phyloP scores from a whole-genome alignment of 2,888 invertebrate genomes.

The Dendrolimus pini region DNA sequence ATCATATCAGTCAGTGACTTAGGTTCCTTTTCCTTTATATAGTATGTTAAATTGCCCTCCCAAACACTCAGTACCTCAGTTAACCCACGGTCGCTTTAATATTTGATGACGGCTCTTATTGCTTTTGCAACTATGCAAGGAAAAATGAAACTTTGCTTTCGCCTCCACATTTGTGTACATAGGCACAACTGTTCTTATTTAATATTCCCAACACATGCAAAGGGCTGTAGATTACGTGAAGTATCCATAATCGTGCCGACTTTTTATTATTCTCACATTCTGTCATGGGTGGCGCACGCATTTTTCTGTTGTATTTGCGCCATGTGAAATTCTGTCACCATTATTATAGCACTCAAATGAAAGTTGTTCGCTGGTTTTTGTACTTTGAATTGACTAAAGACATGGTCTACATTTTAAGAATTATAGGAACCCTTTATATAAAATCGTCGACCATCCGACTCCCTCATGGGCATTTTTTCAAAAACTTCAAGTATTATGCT shows the following conservation, averaged over 20 bases:
- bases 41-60: conserved; percentile 20
- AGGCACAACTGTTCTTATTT: conserved; percentile 11
- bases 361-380: too few species aligned
- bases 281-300: neutral
- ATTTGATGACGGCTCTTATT: conserved; percentile 32
- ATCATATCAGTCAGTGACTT: too few species aligned
- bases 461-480: too few species aligned
- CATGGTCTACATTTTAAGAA: too few species aligned
- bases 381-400: too few species aligned
- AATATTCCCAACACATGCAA: conserved; percentile 1
- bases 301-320: neutral
- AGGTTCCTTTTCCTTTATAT: conserved; percentile 6
- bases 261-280: neutral
- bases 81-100: conserved; percentile 23
- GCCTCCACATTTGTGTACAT: conserved; percentile 15
- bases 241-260: neutral
- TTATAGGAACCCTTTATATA: too few species aligned
- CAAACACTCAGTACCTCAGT: conserved; percentile 17
- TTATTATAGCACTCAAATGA: neutral
- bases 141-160: conserved; percentile 22
- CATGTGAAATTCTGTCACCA: neutral
- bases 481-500: too few species aligned
- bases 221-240: neutral
- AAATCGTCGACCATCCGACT: too few species aligned
- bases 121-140: conserved; percentile 26